Base-by-base conservation (phyloP, 2,113 vertebrate genomes). In the Aviceda subcristata region DNA sequence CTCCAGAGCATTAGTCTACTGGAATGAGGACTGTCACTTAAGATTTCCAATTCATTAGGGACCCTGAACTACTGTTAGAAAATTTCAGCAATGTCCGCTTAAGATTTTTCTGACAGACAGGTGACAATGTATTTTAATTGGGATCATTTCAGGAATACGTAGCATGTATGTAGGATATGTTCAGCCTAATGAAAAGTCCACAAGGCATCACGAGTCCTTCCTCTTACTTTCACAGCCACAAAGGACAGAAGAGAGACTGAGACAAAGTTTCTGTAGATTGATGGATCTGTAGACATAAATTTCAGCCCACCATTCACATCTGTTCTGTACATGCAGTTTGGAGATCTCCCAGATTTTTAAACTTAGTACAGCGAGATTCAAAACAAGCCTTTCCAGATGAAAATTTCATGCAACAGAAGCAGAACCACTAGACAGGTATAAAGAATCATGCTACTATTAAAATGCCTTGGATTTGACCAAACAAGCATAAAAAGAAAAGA, bases 331-430 rank as follows among this genome's bases (percentile, higher is more conserved):
- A 55, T 48, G n/a, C 34, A 29, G 67, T 62, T 73, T 92, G 75
- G 86, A 96, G 73, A 86, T 90, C 90, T 81, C 92, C 72, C 93
- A 95, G 82, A 43, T 87, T 91, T 92, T 94, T 83, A 80, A 82
- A 88, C 89, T 83, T 77, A 48, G 73, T 81, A 86, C 51, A 94
- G 84, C 27, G 81, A 48, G 55, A 78, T 41, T 74, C 63, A 27
- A 96, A 97, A 55, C 50, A 71, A 95, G 63, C 34, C 45, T 77
- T 86, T 83, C 80, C 29, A 88, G 59, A 92, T 55, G 36, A 88
- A 91, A 92, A 72, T 79, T 95, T 45, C 50, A 48, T 17, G 62
- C 69, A 74, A 78, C 12, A 43, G 48, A 78, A 79, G 48, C 16
- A 59, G 38, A 92, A 34, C 38, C 27, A 64, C 50, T 24, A 77